phyloP scores from a whole-genome alignment of 2,888 invertebrate genomes.

The Epirrhoe tristata region DNA sequence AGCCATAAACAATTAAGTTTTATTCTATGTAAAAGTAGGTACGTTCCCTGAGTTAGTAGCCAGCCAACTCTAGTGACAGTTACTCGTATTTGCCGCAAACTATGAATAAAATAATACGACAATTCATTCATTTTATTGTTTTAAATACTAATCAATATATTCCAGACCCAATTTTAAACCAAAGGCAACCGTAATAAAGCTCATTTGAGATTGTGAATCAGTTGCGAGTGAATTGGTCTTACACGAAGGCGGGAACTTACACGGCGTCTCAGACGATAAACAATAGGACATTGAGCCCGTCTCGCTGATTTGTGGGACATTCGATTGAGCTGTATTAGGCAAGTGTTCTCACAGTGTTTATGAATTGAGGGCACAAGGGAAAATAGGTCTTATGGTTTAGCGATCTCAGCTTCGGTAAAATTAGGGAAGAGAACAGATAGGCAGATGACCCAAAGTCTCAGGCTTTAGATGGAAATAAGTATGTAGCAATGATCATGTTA shows the following conservation, averaged over 20 bases:
- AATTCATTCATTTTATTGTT: not conserved
- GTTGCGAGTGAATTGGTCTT: not conserved
- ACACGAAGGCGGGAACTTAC: constrained; percentile 57
- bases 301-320: constrained; percentile 54
- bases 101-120: no score
- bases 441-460: no score
- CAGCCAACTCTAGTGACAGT: no score
- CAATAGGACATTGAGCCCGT: constrained; percentile 52
- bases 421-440: no score
- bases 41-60: no score
- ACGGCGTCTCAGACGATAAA: constrained; percentile 57
- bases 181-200: constrained; percentile 2
- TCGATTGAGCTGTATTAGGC: constrained; percentile 36
- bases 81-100: no score
- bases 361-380: not conserved
- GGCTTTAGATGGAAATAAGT: no score
- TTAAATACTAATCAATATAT: not conserved
- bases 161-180: not conserved
- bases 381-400: no score
- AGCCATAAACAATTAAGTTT: not conserved
- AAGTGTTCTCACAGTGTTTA: constrained; percentile 25
- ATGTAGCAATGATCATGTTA: no score
- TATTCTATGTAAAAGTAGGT: not conserved
- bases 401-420: no score
- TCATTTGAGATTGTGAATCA: constrained; percentile 8